These are phyloP conservation scores for Apamea anceps DNA, from an alignment of 2,888 invertebrate genomes.

Conservation along the genomic window DNA sequence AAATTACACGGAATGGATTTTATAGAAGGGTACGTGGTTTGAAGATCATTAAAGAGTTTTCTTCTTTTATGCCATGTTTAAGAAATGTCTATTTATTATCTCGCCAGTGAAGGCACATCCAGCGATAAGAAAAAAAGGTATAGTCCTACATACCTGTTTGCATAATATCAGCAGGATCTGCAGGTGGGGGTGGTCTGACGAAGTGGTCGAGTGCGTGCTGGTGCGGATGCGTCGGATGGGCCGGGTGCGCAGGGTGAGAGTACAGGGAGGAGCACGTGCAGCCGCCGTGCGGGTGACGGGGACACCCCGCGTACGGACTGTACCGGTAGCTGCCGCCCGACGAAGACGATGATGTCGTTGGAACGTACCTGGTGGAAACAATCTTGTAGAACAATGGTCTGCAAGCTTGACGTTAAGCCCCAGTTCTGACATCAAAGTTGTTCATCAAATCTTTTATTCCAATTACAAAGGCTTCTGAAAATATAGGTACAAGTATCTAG, in stretches of 20 bases:
- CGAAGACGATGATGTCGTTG: slow-evolving; percentile 86
- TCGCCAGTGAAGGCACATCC: no score
- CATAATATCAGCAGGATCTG: slow-evolving; percentile 88
- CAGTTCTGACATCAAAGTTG: background rate
- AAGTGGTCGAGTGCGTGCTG: slow-evolving; percentile 90
- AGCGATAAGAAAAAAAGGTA: background rate
- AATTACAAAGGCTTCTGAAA: slow-evolving; percentile 10
- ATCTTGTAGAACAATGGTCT: slow-evolving; percentile 7
- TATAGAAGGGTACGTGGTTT: background rate
- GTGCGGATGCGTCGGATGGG: slow-evolving; percentile 88
- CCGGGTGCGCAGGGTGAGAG: slow-evolving; percentile 88
- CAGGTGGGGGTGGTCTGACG: slow-evolving; percentile 87
- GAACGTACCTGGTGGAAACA: slow-evolving; percentile 91
- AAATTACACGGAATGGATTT: background rate
- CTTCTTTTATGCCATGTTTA: background rate
- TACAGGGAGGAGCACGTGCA: slow-evolving; percentile 92
- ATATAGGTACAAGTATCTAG: background rate
- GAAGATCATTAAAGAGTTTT: background rate
- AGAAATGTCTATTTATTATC: background rate
- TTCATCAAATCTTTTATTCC: background rate
- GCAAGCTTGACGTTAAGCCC: background rate
- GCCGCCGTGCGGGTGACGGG: slow-evolving; percentile 93
- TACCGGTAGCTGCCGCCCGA: slow-evolving; percentile 87
- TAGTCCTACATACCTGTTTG: slow-evolving; percentile 81
- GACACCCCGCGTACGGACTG: slow-evolving; percentile 91